These are phyloP conservation scores for Smittia aterrima DNA, from an alignment of 2,888 invertebrate species.

Conservation along the genomic window DNA sequence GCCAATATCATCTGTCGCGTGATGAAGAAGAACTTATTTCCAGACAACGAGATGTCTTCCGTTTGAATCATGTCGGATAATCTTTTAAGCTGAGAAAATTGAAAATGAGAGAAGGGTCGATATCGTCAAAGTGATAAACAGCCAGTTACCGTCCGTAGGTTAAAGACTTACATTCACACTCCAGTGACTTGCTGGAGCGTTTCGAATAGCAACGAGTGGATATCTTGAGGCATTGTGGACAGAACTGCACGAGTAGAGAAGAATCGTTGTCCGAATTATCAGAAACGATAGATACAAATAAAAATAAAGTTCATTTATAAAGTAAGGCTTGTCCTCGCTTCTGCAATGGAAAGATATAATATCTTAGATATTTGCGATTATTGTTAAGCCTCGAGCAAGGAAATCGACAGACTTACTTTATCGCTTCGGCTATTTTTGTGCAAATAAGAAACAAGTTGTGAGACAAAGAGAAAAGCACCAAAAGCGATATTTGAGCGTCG, in stretches of 20 bases:
- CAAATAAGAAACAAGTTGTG: slow-evolving; percentile 48
- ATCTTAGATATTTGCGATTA: background rate
- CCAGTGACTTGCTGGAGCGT: slow-evolving; percentile 47
- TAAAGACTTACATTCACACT: slow-evolving; percentile 19
- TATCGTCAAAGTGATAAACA: background rate
- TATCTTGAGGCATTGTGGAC: slow-evolving; percentile 53
- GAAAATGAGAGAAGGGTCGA: background rate
- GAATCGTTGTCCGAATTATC: slow-evolving; percentile 52
- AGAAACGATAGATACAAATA: slow-evolving; percentile 55
- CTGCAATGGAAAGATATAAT: background rate
- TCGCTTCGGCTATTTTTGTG: background rate
- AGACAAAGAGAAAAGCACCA: slow-evolving; percentile 53
- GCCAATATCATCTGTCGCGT: slow-evolving; percentile 32
- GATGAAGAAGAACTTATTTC: slow-evolving; percentile 36
- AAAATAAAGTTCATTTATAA: slow-evolving; percentile 51
- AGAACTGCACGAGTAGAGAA: slow-evolving; percentile 55
- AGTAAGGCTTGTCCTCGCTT: background rate
- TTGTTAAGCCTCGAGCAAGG: background rate
- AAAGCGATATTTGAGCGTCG: slow-evolving; percentile 51
- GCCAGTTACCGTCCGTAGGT: background rate
- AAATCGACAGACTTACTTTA: background rate
- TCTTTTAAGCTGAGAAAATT: slow-evolving; percentile 24
- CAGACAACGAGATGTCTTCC: slow-evolving; percentile 46
- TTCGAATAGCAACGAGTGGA: slow-evolving; percentile 46
- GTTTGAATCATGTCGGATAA: slow-evolving; percentile 16